Conservation (phyloP, 2,888 invertebrate genomes). For the Heliconius ismenius region DNA sequence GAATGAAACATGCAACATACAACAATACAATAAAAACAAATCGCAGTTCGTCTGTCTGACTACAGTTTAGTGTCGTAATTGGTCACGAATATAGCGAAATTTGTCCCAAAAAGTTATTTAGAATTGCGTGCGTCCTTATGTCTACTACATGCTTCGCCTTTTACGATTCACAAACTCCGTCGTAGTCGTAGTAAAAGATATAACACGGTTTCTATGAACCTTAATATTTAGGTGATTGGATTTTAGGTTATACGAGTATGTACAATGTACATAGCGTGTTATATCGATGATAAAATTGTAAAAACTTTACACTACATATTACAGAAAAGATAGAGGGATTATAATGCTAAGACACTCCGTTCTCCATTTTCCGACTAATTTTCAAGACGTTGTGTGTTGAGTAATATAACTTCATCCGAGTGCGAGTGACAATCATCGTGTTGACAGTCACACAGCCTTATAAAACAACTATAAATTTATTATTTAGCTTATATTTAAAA, state of each 20-base stretch:
- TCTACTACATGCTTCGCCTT: slow-evolving; percentile 36
- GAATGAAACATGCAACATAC: neutral
- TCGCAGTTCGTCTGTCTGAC: slow-evolving; percentile 10
- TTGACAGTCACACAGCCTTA: no score
- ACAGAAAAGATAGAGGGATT: neutral
- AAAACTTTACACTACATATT: neutral
- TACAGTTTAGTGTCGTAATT: slow-evolving; percentile 35
- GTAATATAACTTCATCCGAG: no score
- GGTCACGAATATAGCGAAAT: slow-evolving; percentile 39
- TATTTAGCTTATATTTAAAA: no score
- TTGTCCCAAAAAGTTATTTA: slow-evolving; percentile 22
- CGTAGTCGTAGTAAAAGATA: neutral
- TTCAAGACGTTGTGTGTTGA: no score
- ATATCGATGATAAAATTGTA: neutral
- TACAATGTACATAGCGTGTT: no score
- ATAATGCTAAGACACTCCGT: neutral
- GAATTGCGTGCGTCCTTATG: slow-evolving; percentile 58
- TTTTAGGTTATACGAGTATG: neutral
- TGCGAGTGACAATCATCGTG: no score
- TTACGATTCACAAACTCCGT: slow-evolving; percentile 39
- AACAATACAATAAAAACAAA: slow-evolving; percentile 22
- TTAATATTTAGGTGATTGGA: neutral
- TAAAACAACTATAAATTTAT: no score
- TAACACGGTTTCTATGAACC: slow-evolving; percentile 8
- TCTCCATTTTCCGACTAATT: neutral